Base-by-base conservation (phyloP, 2,113 vertebrate genomes). In the Platichthys stellatus region DNA sequence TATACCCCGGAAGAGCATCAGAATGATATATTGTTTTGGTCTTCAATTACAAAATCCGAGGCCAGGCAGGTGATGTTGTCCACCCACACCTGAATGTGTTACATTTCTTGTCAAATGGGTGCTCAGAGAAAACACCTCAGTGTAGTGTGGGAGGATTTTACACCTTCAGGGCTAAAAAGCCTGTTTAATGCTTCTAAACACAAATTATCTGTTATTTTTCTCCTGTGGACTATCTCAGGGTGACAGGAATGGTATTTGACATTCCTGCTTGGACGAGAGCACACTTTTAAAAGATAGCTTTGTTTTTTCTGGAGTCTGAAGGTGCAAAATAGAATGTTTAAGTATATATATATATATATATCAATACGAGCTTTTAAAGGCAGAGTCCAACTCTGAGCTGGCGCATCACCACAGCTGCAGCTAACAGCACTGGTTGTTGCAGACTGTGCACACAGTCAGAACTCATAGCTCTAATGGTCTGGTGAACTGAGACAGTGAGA, bases 1-100 rank as follows among this genome's bases (percentile, higher is more conserved):
- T 78, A 26, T 24, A 76, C 82, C 69, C 68, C 58, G 4, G 26
- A 83, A 73, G 62, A 71, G 61, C 12, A 35, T 62, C 53, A 31
- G 45, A 59, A 24, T 59, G 61, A 86, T 73, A 64, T 26, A 74
- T 56, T 59, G 72, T 40, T 31, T 59, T 58, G 47, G 8, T 49
- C 67, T 83, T 83, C 79, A 60, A 78, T 54, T 73, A 28, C 70
- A 78, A 81, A 89, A 74, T 77, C 66, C 43, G 12, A 82, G 56
- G 65, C 72, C 60, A 58, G 35, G 20, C 35, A 45, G 31, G 60
- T 63, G 26, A 62, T 69, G 65, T 20, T 53, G 63, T 71, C 2
- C 63, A 51, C 72, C 31, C 61, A 81, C 63, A 53, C 10, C 9
- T n/a, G 26, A 69, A 63, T 21, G 13, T 54, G 40, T 61, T 74